Percentiles rank a stretch among this genome's conserved stretches.
phyloP scores from a whole-genome alignment of 2,797 vertebrate species.

The Tamandua tetradactyla region DNA sequence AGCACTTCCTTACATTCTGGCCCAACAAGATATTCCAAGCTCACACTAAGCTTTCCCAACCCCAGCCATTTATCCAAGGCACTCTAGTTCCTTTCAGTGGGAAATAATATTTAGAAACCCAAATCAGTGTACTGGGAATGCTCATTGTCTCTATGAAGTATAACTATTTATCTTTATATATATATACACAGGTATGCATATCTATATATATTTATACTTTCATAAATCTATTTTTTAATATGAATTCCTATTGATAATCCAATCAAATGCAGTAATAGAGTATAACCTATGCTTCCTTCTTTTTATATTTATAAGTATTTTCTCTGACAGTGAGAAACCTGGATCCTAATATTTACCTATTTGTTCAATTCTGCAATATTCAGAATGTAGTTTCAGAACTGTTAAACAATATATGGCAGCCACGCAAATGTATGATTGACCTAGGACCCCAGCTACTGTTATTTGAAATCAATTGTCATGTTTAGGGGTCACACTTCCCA shows the following conservation, averaged over 20 bases:
- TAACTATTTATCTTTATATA: too few species aligned
- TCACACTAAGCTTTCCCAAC: background rate
- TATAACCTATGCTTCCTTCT: background rate
- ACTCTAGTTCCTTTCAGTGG: background rate
- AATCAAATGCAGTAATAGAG: background rate
- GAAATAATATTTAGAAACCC: background rate
- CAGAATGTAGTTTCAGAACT: background rate
- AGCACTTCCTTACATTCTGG: background rate
- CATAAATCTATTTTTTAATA: background rate
- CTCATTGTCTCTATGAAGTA: background rate
- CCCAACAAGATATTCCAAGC: background rate
- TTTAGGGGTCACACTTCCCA: background rate
- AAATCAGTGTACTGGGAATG: background rate
- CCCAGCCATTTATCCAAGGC: background rate
- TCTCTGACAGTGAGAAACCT: background rate
- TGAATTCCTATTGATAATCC: background rate
- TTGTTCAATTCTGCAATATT: background rate
- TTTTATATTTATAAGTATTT: background rate
- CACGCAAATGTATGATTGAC: background rate
- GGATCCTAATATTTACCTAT: background rate
- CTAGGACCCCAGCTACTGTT: background rate
- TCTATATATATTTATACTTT: background rate
- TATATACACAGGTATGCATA: background rate
- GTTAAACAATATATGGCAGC: background rate
- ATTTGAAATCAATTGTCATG: background rate